phyloP scores from a whole-genome alignment of 2,113 vertebrate genomes.

The Anser brachyrhynchus region DNA sequence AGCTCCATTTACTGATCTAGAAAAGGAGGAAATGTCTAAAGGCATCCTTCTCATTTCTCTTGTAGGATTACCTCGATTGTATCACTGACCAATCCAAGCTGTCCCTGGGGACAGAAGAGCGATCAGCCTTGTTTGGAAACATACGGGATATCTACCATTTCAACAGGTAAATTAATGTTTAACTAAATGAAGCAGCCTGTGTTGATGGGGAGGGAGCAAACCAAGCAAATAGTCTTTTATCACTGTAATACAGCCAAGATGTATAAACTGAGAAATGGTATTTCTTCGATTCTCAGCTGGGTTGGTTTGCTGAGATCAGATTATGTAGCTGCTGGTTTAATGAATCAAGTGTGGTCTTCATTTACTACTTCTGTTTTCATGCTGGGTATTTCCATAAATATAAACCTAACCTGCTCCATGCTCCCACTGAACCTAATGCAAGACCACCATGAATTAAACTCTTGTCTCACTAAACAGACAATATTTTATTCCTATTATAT shows the following conservation, averaged over 20 bases:
- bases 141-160: slow-evolving; percentile 94
- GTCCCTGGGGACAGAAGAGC: slow-evolving; percentile 88
- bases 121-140: slow-evolving; percentile 93
- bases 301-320: not conserved
- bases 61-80: slow-evolving; percentile 92
- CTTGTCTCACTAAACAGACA: not conserved
- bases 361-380: not conserved
- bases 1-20: slow-evolving; percentile 19
- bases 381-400: not conserved
- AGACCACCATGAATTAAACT: not conserved
- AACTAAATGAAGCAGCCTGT: not conserved
- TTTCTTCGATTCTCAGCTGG: not conserved
- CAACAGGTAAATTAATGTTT: slow-evolving; percentile 84
- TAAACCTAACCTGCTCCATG: not conserved
- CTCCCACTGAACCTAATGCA: not conserved
- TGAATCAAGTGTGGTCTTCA: not conserved
- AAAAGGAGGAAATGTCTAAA: slow-evolving; percentile 47
- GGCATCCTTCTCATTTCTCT: slow-evolving; percentile 49
- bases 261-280: not conserved
- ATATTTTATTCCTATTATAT: not conserved
- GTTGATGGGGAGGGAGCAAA: not conserved
- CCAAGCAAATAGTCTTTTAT: not conserved
- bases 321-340: not conserved
- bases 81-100: slow-evolving; percentile 89
- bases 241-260: not conserved